These are phyloP conservation scores for Heliconius eleuchia DNA, from an alignment of 1,140 invertebrate species.

Conservation along the genomic window DNA sequence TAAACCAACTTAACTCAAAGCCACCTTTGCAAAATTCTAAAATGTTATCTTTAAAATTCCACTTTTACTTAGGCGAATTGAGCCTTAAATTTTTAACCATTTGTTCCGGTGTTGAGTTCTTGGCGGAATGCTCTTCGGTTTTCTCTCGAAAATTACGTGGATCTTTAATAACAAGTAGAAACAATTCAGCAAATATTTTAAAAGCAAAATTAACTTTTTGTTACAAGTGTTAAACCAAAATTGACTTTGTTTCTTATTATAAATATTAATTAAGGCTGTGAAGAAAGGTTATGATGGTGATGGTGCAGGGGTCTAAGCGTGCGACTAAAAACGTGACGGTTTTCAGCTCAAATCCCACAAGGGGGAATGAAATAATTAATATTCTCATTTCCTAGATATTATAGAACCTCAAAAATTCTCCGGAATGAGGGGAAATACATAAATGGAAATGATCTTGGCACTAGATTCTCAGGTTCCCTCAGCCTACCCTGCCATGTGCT, in stretches of 20 bases:
- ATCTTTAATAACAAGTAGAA: constrained; percentile 14
- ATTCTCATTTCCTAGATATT: too few species aligned
- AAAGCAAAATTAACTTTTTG: constrained; percentile 8
- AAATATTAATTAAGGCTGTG: too few species aligned
- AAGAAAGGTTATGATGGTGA: too few species aligned
- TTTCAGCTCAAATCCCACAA: neutral
- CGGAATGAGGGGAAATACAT: too few species aligned
- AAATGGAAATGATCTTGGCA: too few species aligned
- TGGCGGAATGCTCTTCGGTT: neutral
- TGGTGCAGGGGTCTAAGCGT: too few species aligned
- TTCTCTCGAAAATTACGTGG: neutral
- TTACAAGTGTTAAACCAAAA: neutral
- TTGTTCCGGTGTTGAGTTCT: constrained; percentile 6
- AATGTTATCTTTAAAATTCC: neutral
- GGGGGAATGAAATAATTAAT: too few species aligned
- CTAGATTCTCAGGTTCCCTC: too few species aligned
- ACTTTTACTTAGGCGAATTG: constrained; percentile 3
- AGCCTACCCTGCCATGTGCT: too few species aligned
- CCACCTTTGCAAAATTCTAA: neutral
- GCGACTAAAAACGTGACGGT: too few species aligned
- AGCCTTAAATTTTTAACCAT: neutral
- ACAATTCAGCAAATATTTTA: constrained; percentile 18
- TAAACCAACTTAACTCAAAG: neutral
- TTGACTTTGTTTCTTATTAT: neutral
- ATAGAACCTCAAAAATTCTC: too few species aligned